Evolutionary conservation across 2,888 invertebrate species (phyloP).

Genomic region (Platycheirus rosarum): DNA sequence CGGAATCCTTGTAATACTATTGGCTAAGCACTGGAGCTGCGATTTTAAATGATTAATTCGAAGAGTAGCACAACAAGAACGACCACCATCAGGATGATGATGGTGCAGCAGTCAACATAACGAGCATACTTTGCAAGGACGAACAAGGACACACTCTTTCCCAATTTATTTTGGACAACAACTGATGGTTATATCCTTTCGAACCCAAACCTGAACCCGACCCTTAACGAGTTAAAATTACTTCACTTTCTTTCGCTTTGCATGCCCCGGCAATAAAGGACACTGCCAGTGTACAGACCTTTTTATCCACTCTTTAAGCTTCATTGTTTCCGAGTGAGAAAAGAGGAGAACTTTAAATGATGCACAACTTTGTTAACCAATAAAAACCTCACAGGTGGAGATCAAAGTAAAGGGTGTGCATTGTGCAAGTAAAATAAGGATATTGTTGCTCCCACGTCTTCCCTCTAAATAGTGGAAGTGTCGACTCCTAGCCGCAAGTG

Average conservation of each 20-base stretch:
- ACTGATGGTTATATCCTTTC: conserved; percentile 33
- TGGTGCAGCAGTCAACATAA: conserved; percentile 25
- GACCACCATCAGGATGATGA: conserved; percentile 4
- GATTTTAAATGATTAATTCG: conserved; percentile 69
- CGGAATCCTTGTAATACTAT: conserved; percentile 66
- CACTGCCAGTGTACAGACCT: conserved; percentile 4
- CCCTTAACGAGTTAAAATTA: conserved; percentile 49
- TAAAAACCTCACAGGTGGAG: conserved; percentile 58
- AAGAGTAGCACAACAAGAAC: conserved; percentile 24
- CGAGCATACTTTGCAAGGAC: conserved; percentile 49
- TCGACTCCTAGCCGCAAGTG: conserved; percentile 55
- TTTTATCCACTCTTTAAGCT: conserved; percentile 12
- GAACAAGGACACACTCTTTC: conserved; percentile 55
- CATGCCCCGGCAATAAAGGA: conserved; percentile 7
- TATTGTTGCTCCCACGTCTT: background rate
- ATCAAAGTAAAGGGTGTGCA: background rate
- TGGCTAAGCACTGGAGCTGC: conserved; percentile 48
- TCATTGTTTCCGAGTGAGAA: conserved; percentile 25
- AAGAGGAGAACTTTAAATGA: conserved; percentile 56
- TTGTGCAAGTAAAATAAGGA: background rate
- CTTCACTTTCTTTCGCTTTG: conserved; percentile 42
- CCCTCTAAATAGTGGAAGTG: conserved; percentile 27
- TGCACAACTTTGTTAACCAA: conserved; percentile 64
- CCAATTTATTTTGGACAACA: conserved; percentile 24
- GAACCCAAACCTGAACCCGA: conserved; percentile 27